A percentile compares a stretch with the other conserved stretches of the same genome.
Conservation (phyloP, 1,140 invertebrate genomes). For the Drosophila varians region DNA sequence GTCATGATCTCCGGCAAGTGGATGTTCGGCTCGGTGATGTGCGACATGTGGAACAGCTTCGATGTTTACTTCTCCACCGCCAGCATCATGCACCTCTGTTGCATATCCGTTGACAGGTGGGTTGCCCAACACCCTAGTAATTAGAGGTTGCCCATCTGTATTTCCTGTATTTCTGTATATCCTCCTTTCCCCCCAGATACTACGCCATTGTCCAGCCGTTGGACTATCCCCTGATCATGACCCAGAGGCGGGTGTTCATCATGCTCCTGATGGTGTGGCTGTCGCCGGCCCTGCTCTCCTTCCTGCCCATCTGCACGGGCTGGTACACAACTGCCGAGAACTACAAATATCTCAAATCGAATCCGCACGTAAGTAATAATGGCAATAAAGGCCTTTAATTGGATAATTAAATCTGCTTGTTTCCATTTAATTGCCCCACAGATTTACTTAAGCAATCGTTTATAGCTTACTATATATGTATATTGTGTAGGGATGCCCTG, state of each 20-base stretch:
- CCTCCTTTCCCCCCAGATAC: slow-evolving; percentile 86
- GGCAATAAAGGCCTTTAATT: slow-evolving; percentile 9
- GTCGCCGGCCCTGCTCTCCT: slow-evolving; percentile 95
- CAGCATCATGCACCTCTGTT: slow-evolving; percentile 93
- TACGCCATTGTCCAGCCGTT: slow-evolving; percentile 95
- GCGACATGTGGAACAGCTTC: slow-evolving; percentile 97
- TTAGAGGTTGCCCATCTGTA: not conserved
- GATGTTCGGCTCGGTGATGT: slow-evolving; percentile 96
- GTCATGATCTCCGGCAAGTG: slow-evolving; percentile 92
- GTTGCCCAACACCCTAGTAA: not conserved
- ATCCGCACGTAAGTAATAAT: slow-evolving; percentile 86
- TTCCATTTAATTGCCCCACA: not conserved
- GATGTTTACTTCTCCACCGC: slow-evolving; percentile 98
- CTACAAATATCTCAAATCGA: slow-evolving; percentile 87
- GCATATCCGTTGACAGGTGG: slow-evolving; percentile 91
- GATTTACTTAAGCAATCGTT: slow-evolving; percentile 16
- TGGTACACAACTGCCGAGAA: slow-evolving; percentile 95
- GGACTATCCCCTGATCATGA: slow-evolving; percentile 95
- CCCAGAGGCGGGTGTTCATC: slow-evolving; percentile 88
- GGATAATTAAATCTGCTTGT: slow-evolving; percentile 18
- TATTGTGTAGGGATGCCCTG: not conserved
- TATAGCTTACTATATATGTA: not conserved
- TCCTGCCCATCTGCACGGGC: slow-evolving; percentile 96
- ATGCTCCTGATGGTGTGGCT: slow-evolving; percentile 96
- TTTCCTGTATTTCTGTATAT: not conserved